Percentiles rank a stretch among this genome's conserved stretches.
Conservation (phyloP, 2,888 invertebrate genomes). For the Selenia dentaria region DNA sequence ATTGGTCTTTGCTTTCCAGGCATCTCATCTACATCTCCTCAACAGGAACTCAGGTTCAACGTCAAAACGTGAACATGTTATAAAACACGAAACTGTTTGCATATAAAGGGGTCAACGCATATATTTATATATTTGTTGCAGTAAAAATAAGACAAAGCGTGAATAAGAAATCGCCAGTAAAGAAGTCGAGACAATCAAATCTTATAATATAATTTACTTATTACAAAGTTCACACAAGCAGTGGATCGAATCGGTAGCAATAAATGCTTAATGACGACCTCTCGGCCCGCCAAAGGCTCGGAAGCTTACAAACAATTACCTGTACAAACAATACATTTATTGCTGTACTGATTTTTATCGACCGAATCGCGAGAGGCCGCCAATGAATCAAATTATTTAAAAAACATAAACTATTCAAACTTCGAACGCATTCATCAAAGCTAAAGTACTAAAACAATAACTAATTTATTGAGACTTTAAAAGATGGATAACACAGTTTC, state of each 20-base stretch:
- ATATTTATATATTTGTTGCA: too few species aligned
- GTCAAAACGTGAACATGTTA: too few species aligned
- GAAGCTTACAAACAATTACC: slow-evolving; percentile 76
- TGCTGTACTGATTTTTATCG: slow-evolving; percentile 64
- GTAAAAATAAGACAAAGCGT: too few species aligned
- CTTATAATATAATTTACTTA: slow-evolving; percentile 1
- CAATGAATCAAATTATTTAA: slow-evolving; percentile 10
- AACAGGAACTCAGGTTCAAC: too few species aligned
- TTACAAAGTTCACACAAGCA: slow-evolving; percentile 8
- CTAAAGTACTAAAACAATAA: background rate
- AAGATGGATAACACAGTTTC: slow-evolving; percentile 42
- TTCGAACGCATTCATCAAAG: background rate
- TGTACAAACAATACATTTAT: slow-evolving; percentile 70
- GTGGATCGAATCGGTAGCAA: slow-evolving; percentile 64
- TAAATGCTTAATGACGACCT: slow-evolving; percentile 55
- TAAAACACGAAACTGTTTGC: too few species aligned
- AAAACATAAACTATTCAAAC: background rate
- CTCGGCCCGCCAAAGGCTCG: slow-evolving; percentile 61
- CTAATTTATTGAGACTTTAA: slow-evolving; percentile 9
- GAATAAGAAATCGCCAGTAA: too few species aligned
- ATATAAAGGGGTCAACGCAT: too few species aligned
- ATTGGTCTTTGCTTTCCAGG: too few species aligned
- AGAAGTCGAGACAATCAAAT: background rate
- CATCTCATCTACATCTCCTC: too few species aligned
- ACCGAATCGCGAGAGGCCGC: slow-evolving; percentile 39